Base-by-base conservation (phyloP, 2,113 vertebrate species). In the Zosterops borbonicus region DNA sequence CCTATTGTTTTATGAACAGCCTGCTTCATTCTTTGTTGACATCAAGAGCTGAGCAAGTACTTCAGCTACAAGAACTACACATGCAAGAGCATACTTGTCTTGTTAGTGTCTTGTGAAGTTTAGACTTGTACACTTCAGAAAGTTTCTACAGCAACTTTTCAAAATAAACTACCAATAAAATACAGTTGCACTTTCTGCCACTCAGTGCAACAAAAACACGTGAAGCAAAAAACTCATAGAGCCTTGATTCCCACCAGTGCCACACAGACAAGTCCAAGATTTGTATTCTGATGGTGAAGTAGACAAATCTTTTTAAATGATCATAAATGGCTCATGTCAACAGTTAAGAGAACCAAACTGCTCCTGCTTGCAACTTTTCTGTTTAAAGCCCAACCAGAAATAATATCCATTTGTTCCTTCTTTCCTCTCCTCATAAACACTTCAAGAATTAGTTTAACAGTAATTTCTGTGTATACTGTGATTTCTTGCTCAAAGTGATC, bases 201-300 rank as follows among this genome's bases (percentile, higher is more conserved):
- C 15, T 83, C 28, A 27, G 7, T 22, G 10, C 27, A 24, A 33
- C 27, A 64, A 83, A 44, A 83, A 18, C 6, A 15, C 0, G 0
- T 18, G 24, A 77, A 19, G 15, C 19, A 89, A 71, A 71, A 52
- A 47, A 7, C 28, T 41, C 11, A 31, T 1, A 42, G 18, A 39
- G 4, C 37, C 19, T 20, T 22, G 64, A 49, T 44, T 58, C 22
- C 42, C 55, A 23, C 21, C 53, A 69, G 8, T 10, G 2, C 25
- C 65, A 59, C 5, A 12, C 15, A 46, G 23, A 11, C 33, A 62
- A 41, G 9, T 33, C 41, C 56, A 91, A 56, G 33, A 24, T 27
- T 44, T 50, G 2, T 33, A 15, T 75, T 78, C 42, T 49, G 19
- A 31, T 5, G 5, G 23, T 11, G 1, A 39, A 60, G 13, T 14